Conservation (phyloP, 2,113 vertebrate genomes). For the Lota lota region DNA sequence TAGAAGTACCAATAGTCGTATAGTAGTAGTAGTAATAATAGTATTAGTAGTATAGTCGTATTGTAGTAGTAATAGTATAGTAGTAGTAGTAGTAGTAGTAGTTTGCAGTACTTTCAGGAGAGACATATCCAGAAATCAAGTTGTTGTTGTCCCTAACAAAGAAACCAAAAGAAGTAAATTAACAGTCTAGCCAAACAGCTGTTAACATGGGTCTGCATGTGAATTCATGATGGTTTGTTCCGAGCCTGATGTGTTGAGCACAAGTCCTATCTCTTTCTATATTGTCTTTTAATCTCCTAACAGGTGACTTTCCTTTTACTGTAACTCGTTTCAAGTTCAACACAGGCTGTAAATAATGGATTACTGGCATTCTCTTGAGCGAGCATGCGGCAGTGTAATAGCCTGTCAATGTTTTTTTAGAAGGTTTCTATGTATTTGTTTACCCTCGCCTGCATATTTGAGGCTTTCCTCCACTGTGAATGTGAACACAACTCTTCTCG, state of each 20-base stretch:
- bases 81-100: too few species aligned
- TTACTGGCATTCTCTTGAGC: slow-evolving; percentile 72
- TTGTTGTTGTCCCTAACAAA: too few species aligned
- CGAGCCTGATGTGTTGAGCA: neutral
- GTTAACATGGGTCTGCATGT: neutral
- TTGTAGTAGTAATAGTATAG: too few species aligned
- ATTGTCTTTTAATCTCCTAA: slow-evolving; percentile 70
- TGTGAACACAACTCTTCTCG: slow-evolving; percentile 59
- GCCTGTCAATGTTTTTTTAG: slow-evolving; percentile 63
- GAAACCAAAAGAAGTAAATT: too few species aligned
- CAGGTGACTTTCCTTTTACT: slow-evolving; percentile 75
- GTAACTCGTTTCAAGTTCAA: slow-evolving; percentile 71
- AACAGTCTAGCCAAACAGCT: too few species aligned
- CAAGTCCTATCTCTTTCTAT: neutral
- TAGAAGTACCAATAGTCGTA: too few species aligned
- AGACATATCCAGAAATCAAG: too few species aligned
- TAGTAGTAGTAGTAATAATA: too few species aligned
- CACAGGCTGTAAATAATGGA: slow-evolving; percentile 84
- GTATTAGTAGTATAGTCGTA: too few species aligned
- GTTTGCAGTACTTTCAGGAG: too few species aligned
- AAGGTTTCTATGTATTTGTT: slow-evolving; percentile 58
- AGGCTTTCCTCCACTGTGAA: slow-evolving; percentile 56
- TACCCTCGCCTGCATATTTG: slow-evolving; percentile 45
- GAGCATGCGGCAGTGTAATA: slow-evolving; percentile 79
- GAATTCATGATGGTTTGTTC: neutral